Percentiles rank a stretch among this genome's conserved stretches.
Evolutionary conservation across 2,113 vertebrate species (phyloP).

Genomic region (Haemorhous mexicanus): DNA sequence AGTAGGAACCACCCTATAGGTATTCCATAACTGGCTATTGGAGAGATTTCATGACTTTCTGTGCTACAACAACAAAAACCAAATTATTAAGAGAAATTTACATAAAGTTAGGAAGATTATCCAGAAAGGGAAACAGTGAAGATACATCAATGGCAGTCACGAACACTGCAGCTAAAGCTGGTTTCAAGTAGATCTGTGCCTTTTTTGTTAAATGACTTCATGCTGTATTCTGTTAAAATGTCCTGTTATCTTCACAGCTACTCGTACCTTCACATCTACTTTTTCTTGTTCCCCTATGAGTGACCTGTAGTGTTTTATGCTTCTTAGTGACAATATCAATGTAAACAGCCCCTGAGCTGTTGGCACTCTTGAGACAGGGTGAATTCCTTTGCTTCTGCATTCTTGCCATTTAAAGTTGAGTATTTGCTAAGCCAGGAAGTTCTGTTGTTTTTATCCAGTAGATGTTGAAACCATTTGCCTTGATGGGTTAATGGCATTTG

Average conservation of each 20-base stretch:
- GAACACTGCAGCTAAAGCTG: neutral
- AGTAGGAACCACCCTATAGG: fast-evolving
- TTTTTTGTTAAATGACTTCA: neutral
- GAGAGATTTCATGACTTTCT: neutral
- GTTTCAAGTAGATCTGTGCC: neutral
- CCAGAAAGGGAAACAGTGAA: neutral
- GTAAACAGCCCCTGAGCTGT: neutral
- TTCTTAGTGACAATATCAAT: neutral
- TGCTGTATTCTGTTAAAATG: neutral
- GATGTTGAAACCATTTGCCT: neutral
- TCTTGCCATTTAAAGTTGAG: neutral
- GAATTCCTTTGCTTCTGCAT: neutral
- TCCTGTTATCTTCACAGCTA: neutral
- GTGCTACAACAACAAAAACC: neutral
- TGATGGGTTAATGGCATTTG: neutral
- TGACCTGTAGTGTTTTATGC: neutral
- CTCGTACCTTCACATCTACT: neutral
- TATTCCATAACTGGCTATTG: neutral
- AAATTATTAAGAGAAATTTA: neutral
- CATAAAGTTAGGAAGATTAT: neutral
- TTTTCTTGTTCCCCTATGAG: neutral
- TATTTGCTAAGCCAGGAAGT: neutral
- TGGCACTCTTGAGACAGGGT: fast-evolving
- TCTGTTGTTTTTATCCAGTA: neutral
- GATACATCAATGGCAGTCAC: neutral